Evolutionary conservation across 2,888 invertebrate species (phyloP), one percentile per base, ranked within the genome.

Genomic region (Drosophila stalkeri): DNA sequence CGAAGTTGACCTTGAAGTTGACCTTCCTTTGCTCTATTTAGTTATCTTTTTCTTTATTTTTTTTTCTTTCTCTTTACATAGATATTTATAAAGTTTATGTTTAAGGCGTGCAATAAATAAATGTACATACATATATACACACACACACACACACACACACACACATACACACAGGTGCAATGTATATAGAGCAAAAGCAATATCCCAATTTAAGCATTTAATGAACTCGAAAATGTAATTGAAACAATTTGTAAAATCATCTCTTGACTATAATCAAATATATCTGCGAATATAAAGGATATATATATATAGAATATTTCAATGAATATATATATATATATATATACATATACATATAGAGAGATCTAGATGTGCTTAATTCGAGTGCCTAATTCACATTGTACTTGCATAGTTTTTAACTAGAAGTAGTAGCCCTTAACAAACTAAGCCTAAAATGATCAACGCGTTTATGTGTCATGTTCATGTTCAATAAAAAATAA

Each of bases 51-150:
- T 37, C 16, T 64, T 1, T 11, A 11, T 9, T 55, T 62, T 23
- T 35, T 43, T 37, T 57, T 57, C 43, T 41, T 23, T 51, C 33
- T 61, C 47, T 67, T 27, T 37, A 47, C 35, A 46, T 47, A 61
- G 64, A 63, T 80, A 83, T 75, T 80, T 83, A 74, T 86, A 86
- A 82, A 77, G 70, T 73, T 81, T 76, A 81, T 83, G 51, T 76
- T 76, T 88, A 86, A 86, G 88, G 78, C 75, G 86, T 86, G 89
- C 85, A 86, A 86, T 86, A 81, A 80, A 74, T 75, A 80, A 66
- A 80, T 80, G 80, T 80, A 80, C 71, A 77, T 80, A 79, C 74
- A 74, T 67, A 67, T 33, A 67, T 9, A 75, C 46, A 66, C 16
- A 49, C 33, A 63, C 37, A 52, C 9, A 56, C 56, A 35, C 7